Evolutionary conservation across 1,140 invertebrate genomes (phyloP).

Genomic region (Drosophila nikananu): DNA sequence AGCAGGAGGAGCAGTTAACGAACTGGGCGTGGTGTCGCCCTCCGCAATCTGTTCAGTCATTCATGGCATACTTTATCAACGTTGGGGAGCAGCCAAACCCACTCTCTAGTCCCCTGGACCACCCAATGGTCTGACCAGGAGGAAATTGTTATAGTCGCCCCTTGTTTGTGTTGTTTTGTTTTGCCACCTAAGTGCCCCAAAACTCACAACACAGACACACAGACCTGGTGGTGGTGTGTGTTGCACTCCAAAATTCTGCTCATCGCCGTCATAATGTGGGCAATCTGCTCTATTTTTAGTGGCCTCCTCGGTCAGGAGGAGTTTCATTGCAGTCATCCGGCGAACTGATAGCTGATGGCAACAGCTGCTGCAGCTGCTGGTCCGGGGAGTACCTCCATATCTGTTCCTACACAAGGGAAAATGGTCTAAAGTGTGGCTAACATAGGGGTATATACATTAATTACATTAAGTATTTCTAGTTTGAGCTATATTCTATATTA

Average conservation of each 20-base stretch:
- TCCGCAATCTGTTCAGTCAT: conserved; percentile 74
- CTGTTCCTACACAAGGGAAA: background rate
- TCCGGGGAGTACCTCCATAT: conserved; percentile 11
- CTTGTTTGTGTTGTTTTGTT: conserved; percentile 22
- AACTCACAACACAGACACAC: conserved; percentile 3
- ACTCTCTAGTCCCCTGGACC: background rate
- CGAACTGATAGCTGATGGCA: conserved; percentile 43
- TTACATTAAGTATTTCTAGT: background rate
- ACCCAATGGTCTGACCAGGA: conserved; percentile 16
- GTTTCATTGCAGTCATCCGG: conserved; percentile 36
- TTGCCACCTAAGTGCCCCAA: conserved; percentile 21
- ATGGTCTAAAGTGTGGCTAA: background rate
- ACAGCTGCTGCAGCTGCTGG: conserved; percentile 30
- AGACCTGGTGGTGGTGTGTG: conserved; percentile 11
- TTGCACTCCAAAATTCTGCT: conserved; percentile 58
- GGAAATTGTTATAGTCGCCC: conserved; percentile 70
- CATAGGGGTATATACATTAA: background rate
- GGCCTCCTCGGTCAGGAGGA: conserved; percentile 45
- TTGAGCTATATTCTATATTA: background rate
- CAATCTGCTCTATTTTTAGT: conserved; percentile 81
- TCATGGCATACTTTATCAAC: conserved; percentile 81
- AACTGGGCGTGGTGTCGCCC: conserved; percentile 49
- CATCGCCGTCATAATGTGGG: conserved; percentile 71
- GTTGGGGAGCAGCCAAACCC: conserved; percentile 30
- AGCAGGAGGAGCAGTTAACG: conserved; percentile 23